Conservation (phyloP, 35 echinoderm and acorn worm genomes). For the Acanthaster planci region DNA sequence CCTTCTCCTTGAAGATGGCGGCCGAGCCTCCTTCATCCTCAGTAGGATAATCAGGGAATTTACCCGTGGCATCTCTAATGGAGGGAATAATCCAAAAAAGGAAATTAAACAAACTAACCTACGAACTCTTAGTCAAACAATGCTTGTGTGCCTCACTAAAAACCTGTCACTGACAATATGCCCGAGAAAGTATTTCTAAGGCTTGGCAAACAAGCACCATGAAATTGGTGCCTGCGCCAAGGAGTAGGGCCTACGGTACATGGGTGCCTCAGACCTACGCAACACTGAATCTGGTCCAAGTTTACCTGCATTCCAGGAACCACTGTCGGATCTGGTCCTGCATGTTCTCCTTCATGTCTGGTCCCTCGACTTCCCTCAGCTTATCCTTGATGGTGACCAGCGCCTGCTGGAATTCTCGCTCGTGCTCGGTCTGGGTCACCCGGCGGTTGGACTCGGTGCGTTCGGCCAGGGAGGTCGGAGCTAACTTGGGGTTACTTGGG, state of each 20-base stretch:
- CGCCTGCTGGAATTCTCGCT: conserved; percentile 89
- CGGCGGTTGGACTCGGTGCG: conserved; percentile 65
- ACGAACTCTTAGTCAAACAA: too few relatives aligned
- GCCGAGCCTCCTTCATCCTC: conserved; percentile 99
- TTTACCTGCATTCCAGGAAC: conserved; percentile 98
- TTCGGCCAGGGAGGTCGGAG: conserved; percentile 58
- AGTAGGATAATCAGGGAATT: conserved; percentile 87
- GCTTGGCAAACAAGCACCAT: too few relatives aligned
- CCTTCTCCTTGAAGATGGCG: conserved; percentile 95
- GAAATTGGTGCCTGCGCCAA: too few relatives aligned
- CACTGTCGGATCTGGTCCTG: conserved; percentile 98
- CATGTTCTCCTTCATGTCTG: conserved; percentile 99
- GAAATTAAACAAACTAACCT: too few relatives aligned
- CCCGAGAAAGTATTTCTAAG: too few relatives aligned
- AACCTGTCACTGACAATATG: too few relatives aligned
- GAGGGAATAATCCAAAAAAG: background rate
- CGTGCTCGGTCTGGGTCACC: conserved; percentile 86
- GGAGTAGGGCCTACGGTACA: too few relatives aligned
- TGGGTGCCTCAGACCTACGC: too few relatives aligned
- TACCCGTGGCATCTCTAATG: conserved; percentile 84
- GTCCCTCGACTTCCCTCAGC: conserved; percentile 95
- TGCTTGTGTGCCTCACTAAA: too few relatives aligned
- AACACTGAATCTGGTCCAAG: too few relatives aligned
- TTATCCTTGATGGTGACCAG: conserved; percentile 88
- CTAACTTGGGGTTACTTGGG: conserved; percentile 79